Percentiles rank a stretch among this genome's conserved stretches.
Conservation (phyloP, 2,113 vertebrate genomes). For the Campylorhamphus procurvoides region DNA sequence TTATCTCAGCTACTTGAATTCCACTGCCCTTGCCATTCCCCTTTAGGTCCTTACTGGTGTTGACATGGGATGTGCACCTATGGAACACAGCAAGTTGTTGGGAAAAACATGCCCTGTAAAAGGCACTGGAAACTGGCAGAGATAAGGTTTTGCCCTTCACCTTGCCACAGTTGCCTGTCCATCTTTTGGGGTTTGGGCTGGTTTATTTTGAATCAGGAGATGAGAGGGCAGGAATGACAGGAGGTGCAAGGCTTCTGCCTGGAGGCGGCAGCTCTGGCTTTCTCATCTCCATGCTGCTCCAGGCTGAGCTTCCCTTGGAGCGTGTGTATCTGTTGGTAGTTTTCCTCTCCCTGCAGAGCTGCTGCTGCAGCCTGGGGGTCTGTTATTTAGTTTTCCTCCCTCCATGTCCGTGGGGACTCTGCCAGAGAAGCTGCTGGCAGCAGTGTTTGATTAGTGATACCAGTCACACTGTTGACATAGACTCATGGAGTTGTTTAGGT, state of each 20-base stretch:
- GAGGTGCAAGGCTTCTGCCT: not conserved
- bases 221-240: not conserved
- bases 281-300: not conserved
- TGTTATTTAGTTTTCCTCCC: not conserved
- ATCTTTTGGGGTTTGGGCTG: not conserved
- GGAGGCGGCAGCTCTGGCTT: not conserved
- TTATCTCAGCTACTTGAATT: not conserved
- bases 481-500: not conserved
- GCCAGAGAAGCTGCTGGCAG: not conserved
- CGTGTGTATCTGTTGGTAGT: not conserved
- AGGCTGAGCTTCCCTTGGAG: not conserved
- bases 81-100: not conserved
- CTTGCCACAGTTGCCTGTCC: not conserved
- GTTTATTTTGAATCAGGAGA: not conserved
- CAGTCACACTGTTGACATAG: not conserved
- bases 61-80: not conserved
- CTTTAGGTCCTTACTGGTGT: not conserved
- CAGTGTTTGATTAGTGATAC: not conserved
- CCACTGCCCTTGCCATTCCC: not conserved
- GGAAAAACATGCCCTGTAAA: not conserved
- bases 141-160: not conserved
- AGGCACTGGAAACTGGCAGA: not conserved
- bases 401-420: accelerated
- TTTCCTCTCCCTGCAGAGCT: not conserved
- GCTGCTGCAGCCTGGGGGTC: not conserved